Base-by-base conservation (phyloP, 2,888 invertebrate species). In the Campaea margaritaria region DNA sequence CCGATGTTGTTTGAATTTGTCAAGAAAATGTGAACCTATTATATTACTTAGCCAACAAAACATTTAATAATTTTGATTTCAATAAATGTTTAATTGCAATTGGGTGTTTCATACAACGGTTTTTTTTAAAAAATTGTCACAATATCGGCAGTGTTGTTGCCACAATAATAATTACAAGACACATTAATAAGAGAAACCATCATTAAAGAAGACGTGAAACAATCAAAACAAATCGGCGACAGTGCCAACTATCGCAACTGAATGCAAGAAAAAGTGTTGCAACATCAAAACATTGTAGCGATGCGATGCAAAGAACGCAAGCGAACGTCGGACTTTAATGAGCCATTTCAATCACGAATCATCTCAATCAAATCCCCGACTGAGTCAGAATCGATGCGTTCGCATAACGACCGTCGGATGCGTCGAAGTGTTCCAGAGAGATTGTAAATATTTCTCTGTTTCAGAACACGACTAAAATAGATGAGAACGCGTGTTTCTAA, bases 361-460 rank as follows among this genome's bases (percentile, higher is more conserved):
- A 78, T 82, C 84, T 83, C 85, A 86, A 90, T 89, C 87, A 84
- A 85, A 88, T 80, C 81, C 55, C 78, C 71, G 74, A 76, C 83
- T 89, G 88, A 87, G 70, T 86, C 86, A 64, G 58, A 62, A 58
- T 87, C 90, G 86, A 90, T 90, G 90, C 91, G 89, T 85, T 85
- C 80, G 86, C 87, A 82, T 89, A 88, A 91, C 90, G 91, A 87
- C 85, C 87, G 83, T 89, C 91, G 91, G 92, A 92, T 91, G 91
- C 90, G 92, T 87, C 87, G 90, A 89, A 91, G 92, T 91, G 90
- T 87, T 90, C 83, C 86, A 86, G 85, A 85, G 87, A 88, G 91
- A 91, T 91, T 91, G 92, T 91, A 92, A 92, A 92, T 91, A 92
- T 91, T 92, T 89, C 91, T 89, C 91, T 91, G 91, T 91, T 92